Conservation (phyloP, 30 jellyfish, hydroid and myxozoan genomes). For the Nemopilema nomurai region DNA sequence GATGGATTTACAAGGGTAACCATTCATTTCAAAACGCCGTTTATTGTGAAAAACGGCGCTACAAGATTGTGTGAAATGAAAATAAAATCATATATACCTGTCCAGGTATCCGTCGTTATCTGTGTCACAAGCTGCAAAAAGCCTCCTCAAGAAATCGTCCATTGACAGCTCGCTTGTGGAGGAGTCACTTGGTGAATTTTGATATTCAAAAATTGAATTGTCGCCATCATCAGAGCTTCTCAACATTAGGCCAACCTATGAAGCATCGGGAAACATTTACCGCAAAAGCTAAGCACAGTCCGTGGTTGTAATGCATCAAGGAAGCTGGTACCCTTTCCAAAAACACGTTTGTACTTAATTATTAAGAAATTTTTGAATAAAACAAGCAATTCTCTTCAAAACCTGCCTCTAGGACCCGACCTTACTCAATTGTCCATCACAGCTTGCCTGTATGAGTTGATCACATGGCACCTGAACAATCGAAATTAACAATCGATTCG, state of each 20-base stretch:
- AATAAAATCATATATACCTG: conserved; percentile 56
- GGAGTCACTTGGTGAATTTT: conserved; percentile 42
- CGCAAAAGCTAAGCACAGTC: neutral
- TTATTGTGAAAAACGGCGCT: neutral
- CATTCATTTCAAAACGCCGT: neutral
- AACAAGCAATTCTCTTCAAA: neutral
- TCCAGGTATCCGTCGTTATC: conserved; percentile 91
- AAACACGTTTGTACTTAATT: neutral
- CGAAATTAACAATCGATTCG: conserved; percentile 28
- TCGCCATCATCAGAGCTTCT: conserved; percentile 35
- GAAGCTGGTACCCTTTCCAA: neutral
- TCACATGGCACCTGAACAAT: conserved; percentile 46
- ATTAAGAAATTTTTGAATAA: conserved; percentile 20
- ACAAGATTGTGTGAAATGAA: neutral
- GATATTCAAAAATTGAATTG: neutral
- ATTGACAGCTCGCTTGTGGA: conserved; percentile 55
- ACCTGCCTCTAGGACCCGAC: conserved; percentile 13
- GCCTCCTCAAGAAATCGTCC: conserved; percentile 76
- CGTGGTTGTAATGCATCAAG: neutral
- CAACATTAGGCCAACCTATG: conserved; percentile 15
- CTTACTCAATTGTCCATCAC: conserved; percentile 42
- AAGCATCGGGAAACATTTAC: neutral
- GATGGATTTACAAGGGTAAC: neutral
- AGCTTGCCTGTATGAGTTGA: conserved; percentile 35
- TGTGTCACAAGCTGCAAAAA: conserved; percentile 89